Evolutionary conservation across 2,888 invertebrate genomes (phyloP).

Genomic region (Sceliomorpha sp.): DNA sequence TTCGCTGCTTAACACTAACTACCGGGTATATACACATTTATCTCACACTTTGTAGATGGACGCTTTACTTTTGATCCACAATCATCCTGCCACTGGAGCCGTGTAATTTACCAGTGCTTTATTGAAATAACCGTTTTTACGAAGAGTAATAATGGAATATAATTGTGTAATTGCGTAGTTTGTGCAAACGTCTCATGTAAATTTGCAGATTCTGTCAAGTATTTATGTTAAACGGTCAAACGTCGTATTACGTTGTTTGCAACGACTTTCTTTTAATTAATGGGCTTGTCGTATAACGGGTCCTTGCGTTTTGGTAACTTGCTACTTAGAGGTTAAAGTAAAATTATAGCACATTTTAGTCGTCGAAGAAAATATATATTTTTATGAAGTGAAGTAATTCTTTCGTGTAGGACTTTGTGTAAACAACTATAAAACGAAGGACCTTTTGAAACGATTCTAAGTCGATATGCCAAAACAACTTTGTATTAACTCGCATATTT

Average conservation of each 20-base stretch:
- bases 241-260: constrained; percentile 10
- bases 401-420: too few relatives aligned
- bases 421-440: too few relatives aligned
- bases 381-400: too few relatives aligned
- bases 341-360: too few relatives aligned
- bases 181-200: constrained; percentile 41
- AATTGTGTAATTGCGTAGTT: constrained; percentile 51
- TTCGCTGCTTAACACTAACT: constrained; percentile 44
- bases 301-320: too few relatives aligned
- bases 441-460: too few relatives aligned
- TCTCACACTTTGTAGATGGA: constrained; percentile 51
- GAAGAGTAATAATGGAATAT: constrained; percentile 49
- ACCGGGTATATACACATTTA: constrained; percentile 51
- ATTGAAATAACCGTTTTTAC: constrained; percentile 55
- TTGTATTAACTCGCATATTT: too few relatives aligned
- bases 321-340: too few relatives aligned
- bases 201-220: constrained; percentile 50
- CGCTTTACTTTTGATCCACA: constrained; percentile 40
- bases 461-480: too few relatives aligned
- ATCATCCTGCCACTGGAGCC: constrained; percentile 39
- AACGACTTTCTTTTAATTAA: too few relatives aligned
- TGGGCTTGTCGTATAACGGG: too few relatives aligned
- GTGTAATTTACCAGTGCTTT: constrained; percentile 53
- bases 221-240: constrained; percentile 37
- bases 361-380: too few relatives aligned